These are phyloP conservation scores for Cryptoprocta ferox DNA, from an alignment of 2,797 vertebrate genomes.

Conservation along the genomic window DNA sequence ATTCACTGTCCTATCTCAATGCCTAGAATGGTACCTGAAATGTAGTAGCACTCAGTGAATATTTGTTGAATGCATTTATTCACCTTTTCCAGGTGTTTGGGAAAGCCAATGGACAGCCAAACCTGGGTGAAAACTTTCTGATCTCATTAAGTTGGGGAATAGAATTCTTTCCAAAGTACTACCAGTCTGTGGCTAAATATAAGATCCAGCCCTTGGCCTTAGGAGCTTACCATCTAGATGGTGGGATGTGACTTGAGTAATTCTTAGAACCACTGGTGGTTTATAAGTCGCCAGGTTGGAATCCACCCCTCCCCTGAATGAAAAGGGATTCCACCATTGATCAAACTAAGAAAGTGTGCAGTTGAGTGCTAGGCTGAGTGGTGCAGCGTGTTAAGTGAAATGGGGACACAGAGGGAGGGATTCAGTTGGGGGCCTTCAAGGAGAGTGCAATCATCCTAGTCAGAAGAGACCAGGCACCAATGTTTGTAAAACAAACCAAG, in stretches of 20 bases:
- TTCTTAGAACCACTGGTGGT: constrained; percentile 4
- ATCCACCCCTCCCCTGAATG: background rate
- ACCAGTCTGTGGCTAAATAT: background rate
- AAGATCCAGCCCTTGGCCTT: background rate
- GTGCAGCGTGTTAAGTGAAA: background rate
- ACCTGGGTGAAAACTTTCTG: constrained; percentile 28
- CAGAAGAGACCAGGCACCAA: background rate
- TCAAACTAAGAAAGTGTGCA: background rate
- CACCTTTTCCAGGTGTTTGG: background rate
- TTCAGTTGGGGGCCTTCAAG: background rate
- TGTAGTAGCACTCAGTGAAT: background rate
- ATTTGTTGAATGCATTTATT: constrained; percentile 42
- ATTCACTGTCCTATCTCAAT: background rate
- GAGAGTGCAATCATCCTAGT: background rate
- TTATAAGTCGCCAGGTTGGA: constrained; percentile 18
- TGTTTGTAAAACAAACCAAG: background rate
- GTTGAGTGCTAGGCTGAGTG: background rate
- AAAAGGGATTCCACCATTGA: constrained; percentile 1
- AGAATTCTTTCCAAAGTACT: constrained; percentile 41
- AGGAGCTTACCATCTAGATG: background rate
- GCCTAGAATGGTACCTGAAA: background rate
- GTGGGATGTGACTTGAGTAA: background rate
- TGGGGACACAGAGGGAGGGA: background rate
- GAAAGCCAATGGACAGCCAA: constrained; percentile 42
- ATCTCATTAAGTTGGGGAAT: background rate